These are phyloP conservation scores for Gallinago media DNA, from an alignment of 2,113 vertebrate species.

Conservation along the genomic window DNA sequence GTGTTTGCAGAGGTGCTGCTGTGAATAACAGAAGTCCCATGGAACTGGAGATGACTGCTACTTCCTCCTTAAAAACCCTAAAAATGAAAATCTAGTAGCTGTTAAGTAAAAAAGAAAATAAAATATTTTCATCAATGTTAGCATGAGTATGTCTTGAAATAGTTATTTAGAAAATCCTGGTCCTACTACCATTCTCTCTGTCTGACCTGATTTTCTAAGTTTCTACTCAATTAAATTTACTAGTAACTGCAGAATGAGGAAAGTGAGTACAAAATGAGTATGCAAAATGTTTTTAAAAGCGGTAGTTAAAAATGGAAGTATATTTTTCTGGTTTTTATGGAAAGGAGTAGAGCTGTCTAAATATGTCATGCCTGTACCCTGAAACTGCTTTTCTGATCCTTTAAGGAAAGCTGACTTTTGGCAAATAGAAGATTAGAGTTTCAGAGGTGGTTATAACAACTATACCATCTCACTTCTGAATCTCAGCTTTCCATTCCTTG, in stretches of 20 bases:
- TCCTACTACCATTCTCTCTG: background rate
- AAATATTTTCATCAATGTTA: background rate
- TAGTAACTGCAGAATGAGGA: background rate
- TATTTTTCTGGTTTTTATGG: background rate
- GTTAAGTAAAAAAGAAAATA: background rate
- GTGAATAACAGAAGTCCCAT: background rate
- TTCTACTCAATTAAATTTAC: background rate
- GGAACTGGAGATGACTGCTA: background rate
- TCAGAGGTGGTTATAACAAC: background rate
- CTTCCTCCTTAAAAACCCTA: background rate
- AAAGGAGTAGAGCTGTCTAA: background rate
- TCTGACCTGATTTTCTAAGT: background rate
- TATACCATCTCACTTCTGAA: background rate
- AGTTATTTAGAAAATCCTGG: background rate
- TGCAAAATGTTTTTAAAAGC: background rate
- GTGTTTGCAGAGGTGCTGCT: background rate
- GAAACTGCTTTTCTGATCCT: background rate
- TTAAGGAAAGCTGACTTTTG: background rate
- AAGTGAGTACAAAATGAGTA: background rate
- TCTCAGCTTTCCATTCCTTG: background rate
- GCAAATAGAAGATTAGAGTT: background rate
- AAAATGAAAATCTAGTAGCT: background rate
- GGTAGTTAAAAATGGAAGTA: background rate
- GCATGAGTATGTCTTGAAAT: background rate
- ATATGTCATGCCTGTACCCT: background rate